Conservation (phyloP, 1,140 invertebrate genomes). For the Microvelia longipes region DNA sequence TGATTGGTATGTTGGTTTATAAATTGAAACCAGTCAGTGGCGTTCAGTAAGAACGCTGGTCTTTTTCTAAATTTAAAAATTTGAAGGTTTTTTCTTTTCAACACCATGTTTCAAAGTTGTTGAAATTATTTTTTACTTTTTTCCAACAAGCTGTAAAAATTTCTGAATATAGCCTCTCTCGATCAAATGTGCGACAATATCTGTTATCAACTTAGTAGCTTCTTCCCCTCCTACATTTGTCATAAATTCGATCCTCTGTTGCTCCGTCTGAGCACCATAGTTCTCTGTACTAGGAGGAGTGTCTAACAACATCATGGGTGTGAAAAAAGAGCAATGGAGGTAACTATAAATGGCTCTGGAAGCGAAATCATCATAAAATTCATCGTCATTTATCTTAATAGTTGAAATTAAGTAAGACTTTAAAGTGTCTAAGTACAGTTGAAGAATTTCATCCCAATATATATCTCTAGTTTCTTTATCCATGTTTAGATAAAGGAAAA, state of each 20-base stretch:
- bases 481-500: slow-evolving; percentile 30
- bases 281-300: neutral
- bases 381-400: slow-evolving; percentile 17
- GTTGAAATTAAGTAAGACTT: neutral
- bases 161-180: neutral
- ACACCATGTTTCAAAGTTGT: too few species aligned
- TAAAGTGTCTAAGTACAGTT: slow-evolving; percentile 25
- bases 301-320: slow-evolving; percentile 18
- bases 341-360: slow-evolving; percentile 27
- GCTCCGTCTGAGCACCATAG: neutral
- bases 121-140: too few species aligned
- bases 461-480: slow-evolving; percentile 15
- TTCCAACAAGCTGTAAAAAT: neutral
- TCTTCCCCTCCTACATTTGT: neutral
- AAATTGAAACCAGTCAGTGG: too few species aligned
- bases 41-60: too few species aligned
- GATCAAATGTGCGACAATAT: neutral
- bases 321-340: slow-evolving; percentile 24
- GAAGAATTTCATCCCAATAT: slow-evolving; percentile 24
- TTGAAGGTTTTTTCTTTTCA: too few species aligned
- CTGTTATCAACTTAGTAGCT: neutral
- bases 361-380: slow-evolving; percentile 26
- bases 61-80: too few species aligned
- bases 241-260: neutral
- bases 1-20: too few species aligned